Evolutionary conservation across 2,113 vertebrate genomes (phyloP), one percentile per base, ranked within the genome.

Genomic region (Rynchops niger): DNA sequence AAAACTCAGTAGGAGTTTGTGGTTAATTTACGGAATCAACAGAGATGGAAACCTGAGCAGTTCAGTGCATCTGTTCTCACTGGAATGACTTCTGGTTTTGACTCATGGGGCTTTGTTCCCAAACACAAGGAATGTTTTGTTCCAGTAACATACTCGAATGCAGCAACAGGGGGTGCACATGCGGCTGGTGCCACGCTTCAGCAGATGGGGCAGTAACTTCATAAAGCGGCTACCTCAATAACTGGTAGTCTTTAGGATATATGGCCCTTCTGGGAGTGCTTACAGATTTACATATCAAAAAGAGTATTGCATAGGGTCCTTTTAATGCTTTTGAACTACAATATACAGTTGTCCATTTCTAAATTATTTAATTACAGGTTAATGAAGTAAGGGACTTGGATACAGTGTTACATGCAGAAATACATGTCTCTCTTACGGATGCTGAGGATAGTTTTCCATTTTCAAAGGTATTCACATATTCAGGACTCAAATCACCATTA

Each of bases 111-210:
- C 45, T 84, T 88, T 94, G 27, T 77, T 78, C 30, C 27, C 62
- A 61, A 83, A 69, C 25, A 47, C 18, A 50, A 65, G 58, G 30
- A 43, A 12, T 20, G 11, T 49, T 82, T 74, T 71, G 45, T 74
- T 79, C 50, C 45, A 71, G 47, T 38, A 49, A 5, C 47, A 6
- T 20, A 7, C 23, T 38, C 0, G 1, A 62, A 30, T 13, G 43
- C 32, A 32, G 78, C n/a, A 56, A 9, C 2, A 1, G 18, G 12
- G 34, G 12, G 4, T 4, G 8, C 1, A 6, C 4, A 0, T 0
- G 1, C 5, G 1, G 38, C 61, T 7, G 6, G 50, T 27, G 66
- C 55, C 1, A 2, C 3, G 5, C 16, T 63, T 62, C 40, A 66
- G 77, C 36, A 55, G 23, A 7, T 3, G 5, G 65, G 62, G 10